Evolutionary conservation across 2,113 vertebrate species (phyloP).

Genomic region (Elgaria multicarinata): DNA sequence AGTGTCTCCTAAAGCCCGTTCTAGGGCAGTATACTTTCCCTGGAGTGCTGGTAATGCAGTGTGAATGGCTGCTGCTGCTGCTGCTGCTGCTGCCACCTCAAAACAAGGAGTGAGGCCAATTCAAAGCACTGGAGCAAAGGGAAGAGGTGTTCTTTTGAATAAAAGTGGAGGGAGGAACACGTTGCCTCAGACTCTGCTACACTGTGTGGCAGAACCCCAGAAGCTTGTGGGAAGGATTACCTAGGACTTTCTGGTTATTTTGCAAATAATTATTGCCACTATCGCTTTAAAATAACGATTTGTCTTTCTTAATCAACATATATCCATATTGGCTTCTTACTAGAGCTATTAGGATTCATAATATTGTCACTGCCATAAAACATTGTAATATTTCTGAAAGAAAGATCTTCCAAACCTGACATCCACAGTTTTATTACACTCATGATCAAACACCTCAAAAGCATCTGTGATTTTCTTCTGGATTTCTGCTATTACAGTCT

Average conservation of each 20-base stretch:
- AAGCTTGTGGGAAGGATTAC: not conserved
- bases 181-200: not conserved
- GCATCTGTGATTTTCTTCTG: constrained; percentile 86
- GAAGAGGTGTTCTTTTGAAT: not conserved
- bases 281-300: not conserved
- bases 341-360: constrained; percentile 16
- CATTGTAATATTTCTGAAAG: constrained; percentile 31
- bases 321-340: constrained; percentile 15
- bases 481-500: constrained; percentile 70
- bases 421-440: constrained; percentile 88
- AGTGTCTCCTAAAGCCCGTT: not conserved
- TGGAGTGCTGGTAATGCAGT: not conserved
- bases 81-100: not conserved
- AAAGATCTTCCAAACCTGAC: constrained; percentile 84
- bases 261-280: not conserved
- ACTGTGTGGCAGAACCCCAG: not conserved
- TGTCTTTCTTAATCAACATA: not conserved
- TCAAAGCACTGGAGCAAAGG: not conserved
- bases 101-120: not conserved
- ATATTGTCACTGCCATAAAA: constrained; percentile 14
- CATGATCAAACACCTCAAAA: constrained; percentile 92
- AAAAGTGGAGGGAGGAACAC: no score
- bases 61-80: not conserved
- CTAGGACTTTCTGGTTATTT: constrained; percentile 2
- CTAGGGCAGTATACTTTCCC: not conserved